Conservation (phyloP, 2,888 invertebrate species). For the Willowsia nigromaculata region DNA sequence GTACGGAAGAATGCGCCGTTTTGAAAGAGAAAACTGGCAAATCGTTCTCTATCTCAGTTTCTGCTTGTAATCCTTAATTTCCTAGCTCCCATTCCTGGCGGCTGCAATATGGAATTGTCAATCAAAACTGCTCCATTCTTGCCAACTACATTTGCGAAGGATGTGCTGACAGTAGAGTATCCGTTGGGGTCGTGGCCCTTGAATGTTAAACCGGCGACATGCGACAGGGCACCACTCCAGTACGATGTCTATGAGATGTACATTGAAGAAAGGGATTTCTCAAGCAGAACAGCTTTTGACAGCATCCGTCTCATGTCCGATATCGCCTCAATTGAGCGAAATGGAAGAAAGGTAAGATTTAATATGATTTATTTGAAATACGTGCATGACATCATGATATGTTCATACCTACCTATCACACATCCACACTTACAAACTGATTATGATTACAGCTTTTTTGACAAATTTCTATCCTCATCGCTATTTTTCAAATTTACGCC, state of each 20-base stretch:
- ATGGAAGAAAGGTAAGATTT: slow-evolving; percentile 82
- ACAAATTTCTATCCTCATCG: too few relatives aligned
- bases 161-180: slow-evolving; percentile 83
- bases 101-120: slow-evolving; percentile 87
- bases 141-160: slow-evolving; percentile 80
- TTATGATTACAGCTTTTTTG: too few relatives aligned
- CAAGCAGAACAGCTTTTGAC: slow-evolving; percentile 83
- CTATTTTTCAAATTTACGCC: too few relatives aligned
- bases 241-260: slow-evolving; percentile 85
- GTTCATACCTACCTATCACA: too few relatives aligned
- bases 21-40: neutral
- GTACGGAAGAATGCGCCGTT: neutral
- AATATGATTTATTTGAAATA: too few relatives aligned
- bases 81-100: slow-evolving; percentile 89
- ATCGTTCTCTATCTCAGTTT: neutral
- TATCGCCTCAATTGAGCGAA: slow-evolving; percentile 82
- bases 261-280: slow-evolving; percentile 83
- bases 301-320: slow-evolving; percentile 85
- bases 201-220: slow-evolving; percentile 80
- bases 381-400: too few relatives aligned
- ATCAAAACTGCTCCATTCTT: slow-evolving; percentile 85
- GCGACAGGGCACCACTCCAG: slow-evolving; percentile 80
- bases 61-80: neutral
- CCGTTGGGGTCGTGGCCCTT: slow-evolving; percentile 80
- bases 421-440: too few relatives aligned